A percentile compares a stretch with the other conserved stretches of the same genome.
phyloP scores from a whole-genome alignment of 2,113 vertebrate genomes.

The Chrysochloris asiatica region DNA sequence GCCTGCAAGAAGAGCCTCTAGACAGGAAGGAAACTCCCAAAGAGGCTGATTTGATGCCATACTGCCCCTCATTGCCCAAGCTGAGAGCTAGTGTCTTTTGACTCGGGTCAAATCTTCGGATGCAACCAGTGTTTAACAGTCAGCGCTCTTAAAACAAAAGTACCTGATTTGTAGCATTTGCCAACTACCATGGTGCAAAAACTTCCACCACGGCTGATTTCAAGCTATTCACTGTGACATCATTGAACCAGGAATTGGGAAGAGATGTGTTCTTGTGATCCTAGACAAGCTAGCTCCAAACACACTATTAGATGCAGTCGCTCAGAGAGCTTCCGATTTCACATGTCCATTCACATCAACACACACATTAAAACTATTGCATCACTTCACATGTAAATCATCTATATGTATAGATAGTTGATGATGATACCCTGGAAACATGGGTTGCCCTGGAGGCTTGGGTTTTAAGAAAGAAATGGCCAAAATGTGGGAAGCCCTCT shows the following conservation, averaged over 20 bases:
- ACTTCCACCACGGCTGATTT: background rate
- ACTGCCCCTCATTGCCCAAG: background rate
- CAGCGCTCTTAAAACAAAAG: background rate
- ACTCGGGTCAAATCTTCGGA: background rate
- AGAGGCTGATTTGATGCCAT: background rate
- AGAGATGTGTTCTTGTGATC: background rate
- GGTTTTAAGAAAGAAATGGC: background rate
- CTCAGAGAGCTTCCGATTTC: background rate
- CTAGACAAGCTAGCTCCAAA: background rate
- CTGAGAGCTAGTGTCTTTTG: background rate
- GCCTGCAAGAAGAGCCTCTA: background rate
- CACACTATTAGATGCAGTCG: background rate
- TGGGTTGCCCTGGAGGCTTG: background rate
- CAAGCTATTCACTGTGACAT: background rate
- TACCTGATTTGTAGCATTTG: background rate
- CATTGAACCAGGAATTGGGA: background rate
- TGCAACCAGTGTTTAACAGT: background rate
- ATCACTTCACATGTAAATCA: background rate
- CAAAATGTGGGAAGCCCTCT: background rate
- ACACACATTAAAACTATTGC: background rate
- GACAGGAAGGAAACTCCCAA: background rate
- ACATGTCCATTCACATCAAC: background rate
- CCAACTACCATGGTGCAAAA: background rate
- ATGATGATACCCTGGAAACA: background rate
- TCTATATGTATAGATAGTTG: background rate